Percentiles rank a stretch among this genome's conserved stretches.
Conservation (phyloP, 2,888 invertebrate genomes). For the Trissoscelio sp. region DNA sequence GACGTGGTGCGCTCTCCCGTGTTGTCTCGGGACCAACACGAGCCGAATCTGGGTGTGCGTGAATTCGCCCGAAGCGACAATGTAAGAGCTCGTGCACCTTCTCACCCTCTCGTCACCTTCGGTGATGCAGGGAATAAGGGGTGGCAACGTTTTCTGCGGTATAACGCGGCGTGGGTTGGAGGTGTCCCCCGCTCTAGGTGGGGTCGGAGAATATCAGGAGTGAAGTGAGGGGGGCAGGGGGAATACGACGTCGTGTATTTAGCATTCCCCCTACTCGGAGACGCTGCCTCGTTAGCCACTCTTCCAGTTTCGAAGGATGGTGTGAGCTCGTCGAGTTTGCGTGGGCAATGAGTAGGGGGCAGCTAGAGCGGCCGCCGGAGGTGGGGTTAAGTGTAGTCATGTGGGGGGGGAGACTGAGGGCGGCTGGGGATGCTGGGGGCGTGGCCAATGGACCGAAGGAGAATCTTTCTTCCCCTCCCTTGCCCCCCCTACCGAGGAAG, state of each 20-base stretch:
- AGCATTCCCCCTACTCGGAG: conserved; percentile 80
- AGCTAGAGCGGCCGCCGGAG: conserved; percentile 5
- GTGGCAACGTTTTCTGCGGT: conserved; percentile 66
- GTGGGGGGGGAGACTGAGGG: conserved; percentile 16
- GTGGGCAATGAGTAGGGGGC: conserved; percentile 44
- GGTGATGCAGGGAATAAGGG: conserved; percentile 63
- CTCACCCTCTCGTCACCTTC: conserved; percentile 71
- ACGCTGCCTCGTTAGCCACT: conserved; percentile 80
- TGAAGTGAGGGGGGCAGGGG: conserved; percentile 43
- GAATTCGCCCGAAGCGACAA: conserved; percentile 74
- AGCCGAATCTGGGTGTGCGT: conserved; percentile 63
- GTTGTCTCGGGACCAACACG: conserved; percentile 41
- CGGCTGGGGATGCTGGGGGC: conserved; percentile 75
- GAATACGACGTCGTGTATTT: conserved; percentile 77
- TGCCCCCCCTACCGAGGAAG: conserved; percentile 58
- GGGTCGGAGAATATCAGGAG: conserved; percentile 58
- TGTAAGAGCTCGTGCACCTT: conserved; percentile 74
- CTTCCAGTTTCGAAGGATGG: conserved; percentile 70
- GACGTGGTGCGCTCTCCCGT: conserved; percentile 67
- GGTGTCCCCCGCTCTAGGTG: conserved; percentile 54
- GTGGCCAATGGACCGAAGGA: conserved; percentile 76
- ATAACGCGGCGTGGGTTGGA: conserved; percentile 54
- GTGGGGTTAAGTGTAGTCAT: conserved; percentile 79
- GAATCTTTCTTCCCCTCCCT: no score
- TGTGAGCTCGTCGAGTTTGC: conserved; percentile 60